Evolutionary conservation across 2,113 vertebrate species (phyloP).

Genomic region (Percopsis transmontana): DNA sequence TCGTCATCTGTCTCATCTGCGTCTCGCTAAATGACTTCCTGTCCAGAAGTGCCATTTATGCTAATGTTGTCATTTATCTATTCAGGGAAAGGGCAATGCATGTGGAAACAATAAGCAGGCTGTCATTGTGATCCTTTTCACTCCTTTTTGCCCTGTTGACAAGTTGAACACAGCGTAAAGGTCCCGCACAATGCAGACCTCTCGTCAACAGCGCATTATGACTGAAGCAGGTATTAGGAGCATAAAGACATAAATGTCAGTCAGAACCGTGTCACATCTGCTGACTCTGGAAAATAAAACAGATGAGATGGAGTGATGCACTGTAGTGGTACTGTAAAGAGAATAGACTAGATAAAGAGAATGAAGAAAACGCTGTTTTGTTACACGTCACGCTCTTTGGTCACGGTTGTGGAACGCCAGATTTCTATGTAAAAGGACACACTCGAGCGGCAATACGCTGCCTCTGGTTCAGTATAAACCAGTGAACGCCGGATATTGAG

Average conservation of each 20-base stretch:
- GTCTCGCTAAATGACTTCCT: conserved; percentile 32
- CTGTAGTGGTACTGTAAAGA: not conserved
- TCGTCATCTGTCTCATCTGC: too few relatives aligned
- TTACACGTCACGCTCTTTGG: too few relatives aligned
- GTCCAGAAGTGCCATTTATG: conserved; percentile 41
- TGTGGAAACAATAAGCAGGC: conserved; percentile 34
- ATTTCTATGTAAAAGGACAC: too few relatives aligned
- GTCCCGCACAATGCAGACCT: not conserved
- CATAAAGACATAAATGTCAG: conserved; percentile 14
- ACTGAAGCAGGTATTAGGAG: conserved; percentile 22
- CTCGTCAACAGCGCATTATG: conserved; percentile 19
- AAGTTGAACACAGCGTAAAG: conserved; percentile 16
- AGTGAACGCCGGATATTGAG: too few relatives aligned
- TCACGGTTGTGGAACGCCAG: too few relatives aligned
- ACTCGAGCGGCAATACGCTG: too few relatives aligned
- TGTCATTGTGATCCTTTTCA: conserved; percentile 19
- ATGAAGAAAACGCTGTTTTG: not conserved
- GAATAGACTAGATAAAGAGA: not conserved
- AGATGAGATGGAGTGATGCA: not conserved
- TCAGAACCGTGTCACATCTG: not conserved
- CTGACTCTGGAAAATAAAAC: not conserved
- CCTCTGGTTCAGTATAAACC: too few relatives aligned
- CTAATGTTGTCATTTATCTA: conserved; percentile 51
- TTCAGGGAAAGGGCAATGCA: conserved; percentile 21
- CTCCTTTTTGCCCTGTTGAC: not conserved